These are phyloP conservation scores for Rhea pennata DNA, from an alignment of 2,113 vertebrate species.

Conservation along the genomic window DNA sequence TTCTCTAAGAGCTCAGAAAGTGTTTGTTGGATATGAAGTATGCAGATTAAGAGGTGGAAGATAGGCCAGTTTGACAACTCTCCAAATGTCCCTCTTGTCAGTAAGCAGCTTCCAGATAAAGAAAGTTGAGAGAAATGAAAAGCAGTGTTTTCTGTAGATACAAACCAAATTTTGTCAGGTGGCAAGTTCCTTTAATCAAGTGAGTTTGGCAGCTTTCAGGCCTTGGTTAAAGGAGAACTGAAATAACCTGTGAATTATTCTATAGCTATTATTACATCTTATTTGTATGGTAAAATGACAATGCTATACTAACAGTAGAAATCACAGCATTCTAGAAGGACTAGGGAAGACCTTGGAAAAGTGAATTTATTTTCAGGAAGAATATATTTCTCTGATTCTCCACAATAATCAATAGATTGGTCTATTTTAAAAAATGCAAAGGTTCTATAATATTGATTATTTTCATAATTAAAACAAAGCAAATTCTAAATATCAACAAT, in stretches of 20 bases:
- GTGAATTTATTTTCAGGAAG: not conserved
- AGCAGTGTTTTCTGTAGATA: not conserved
- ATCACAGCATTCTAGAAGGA: constrained; percentile 10
- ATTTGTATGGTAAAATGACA: constrained; percentile 27
- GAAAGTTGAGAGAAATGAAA: constrained; percentile 28
- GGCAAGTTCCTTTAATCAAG: not conserved
- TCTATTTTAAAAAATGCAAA: constrained; percentile 32
- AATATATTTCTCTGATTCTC: constrained; percentile 36
- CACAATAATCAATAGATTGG: constrained; percentile 38
- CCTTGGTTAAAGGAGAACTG: constrained; percentile 48
- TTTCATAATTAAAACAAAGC: constrained; percentile 67
- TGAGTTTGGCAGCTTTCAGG: constrained; percentile 28
- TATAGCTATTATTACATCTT: constrained; percentile 45
- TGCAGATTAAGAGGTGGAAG: constrained; percentile 6
- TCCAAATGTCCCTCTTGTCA: constrained; percentile 20
- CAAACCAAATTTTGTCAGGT: constrained; percentile 25
- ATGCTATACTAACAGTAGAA: constrained; percentile 28
- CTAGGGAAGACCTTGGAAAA: constrained; percentile 33
- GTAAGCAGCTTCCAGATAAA: constrained; percentile 37
- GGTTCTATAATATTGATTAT: constrained; percentile 58
- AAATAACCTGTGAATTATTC: constrained; percentile 51
- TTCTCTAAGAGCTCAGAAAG: not conserved
- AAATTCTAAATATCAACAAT: constrained; percentile 66
- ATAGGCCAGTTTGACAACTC: constrained; percentile 8
- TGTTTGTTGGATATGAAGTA: constrained; percentile 31